Conservation (phyloP, 2,797 vertebrate species). For the Erpetoichthys calabaricus region DNA sequence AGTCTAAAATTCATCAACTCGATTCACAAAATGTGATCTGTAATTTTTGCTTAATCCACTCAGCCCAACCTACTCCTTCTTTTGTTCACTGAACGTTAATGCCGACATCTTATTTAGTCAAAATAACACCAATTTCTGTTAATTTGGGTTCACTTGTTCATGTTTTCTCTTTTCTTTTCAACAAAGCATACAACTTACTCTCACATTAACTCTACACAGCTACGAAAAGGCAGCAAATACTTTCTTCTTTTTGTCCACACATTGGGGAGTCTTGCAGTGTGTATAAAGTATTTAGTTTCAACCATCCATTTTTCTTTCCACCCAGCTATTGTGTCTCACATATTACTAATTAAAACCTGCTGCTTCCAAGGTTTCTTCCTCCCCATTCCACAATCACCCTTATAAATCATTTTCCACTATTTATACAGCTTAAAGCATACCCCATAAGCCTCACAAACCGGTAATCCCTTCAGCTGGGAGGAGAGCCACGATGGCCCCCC, state of each 20-base stretch:
- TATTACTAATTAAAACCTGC: constrained; percentile 7
- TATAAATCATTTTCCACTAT: background rate
- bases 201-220: too few species aligned
- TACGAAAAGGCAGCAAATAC: background rate
- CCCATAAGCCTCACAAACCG: background rate
- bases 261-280: background rate
- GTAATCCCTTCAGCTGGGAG: constrained; percentile 4
- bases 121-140: too few species aligned
- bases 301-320: constrained; percentile 2
- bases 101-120: too few species aligned
- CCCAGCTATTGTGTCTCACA: background rate
- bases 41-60: too few species aligned
- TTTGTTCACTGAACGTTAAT: too few species aligned
- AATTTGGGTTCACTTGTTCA: too few species aligned
- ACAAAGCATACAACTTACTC: background rate
- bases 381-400: background rate
- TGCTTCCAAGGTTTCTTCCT: background rate
- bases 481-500: background rate
- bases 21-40: too few species aligned
- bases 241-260: background rate
- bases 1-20: too few species aligned
- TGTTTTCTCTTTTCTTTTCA: background rate
- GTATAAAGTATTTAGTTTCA: constrained; percentile 5
- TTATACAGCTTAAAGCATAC: background rate
- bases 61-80: too few species aligned